Conservation (phyloP, 2,797 vertebrate species). For the Esox lucius region DNA sequence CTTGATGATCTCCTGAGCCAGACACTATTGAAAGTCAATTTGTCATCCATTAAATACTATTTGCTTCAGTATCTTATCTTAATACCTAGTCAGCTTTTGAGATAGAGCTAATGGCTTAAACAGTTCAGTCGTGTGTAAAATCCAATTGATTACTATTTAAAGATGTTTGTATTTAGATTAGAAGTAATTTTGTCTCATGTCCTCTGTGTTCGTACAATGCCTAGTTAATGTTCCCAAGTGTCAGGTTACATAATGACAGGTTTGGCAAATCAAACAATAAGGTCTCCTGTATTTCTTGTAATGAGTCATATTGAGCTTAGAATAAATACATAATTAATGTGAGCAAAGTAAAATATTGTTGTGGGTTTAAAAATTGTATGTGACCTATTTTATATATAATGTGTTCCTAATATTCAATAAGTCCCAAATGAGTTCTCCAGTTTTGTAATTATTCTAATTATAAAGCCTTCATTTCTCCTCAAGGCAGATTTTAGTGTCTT, state of each 20-base stretch:
- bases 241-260: constrained; percentile 66
- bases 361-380: constrained; percentile 60
- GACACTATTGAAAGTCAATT: constrained; percentile 65
- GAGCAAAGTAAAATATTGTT: constrained; percentile 70
- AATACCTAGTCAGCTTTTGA: constrained; percentile 57
- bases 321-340: constrained; percentile 69
- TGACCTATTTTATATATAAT: constrained; percentile 76
- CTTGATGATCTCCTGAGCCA: constrained; percentile 36
- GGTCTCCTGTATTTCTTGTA: constrained; percentile 61
- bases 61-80: constrained; percentile 68
- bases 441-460: constrained; percentile 81
- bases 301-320: constrained; percentile 58
- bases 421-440: constrained; percentile 75
- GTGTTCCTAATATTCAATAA: constrained; percentile 73
- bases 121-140: constrained; percentile 65
- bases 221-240: constrained; percentile 68
- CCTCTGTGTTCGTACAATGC: constrained; percentile 55
- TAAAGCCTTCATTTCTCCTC: constrained; percentile 76
- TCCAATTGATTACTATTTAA: constrained; percentile 76
- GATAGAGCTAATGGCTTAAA: constrained; percentile 71
- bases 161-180: constrained; percentile 71
- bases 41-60: constrained; percentile 65
- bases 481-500: constrained; percentile 73
- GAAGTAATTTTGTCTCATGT: constrained; percentile 70
- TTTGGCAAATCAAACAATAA: constrained; percentile 67